Percentiles rank a stretch among this genome's conserved stretches.
Conservation (phyloP, 2,888 invertebrate species). For the Trisateles emortualis region DNA sequence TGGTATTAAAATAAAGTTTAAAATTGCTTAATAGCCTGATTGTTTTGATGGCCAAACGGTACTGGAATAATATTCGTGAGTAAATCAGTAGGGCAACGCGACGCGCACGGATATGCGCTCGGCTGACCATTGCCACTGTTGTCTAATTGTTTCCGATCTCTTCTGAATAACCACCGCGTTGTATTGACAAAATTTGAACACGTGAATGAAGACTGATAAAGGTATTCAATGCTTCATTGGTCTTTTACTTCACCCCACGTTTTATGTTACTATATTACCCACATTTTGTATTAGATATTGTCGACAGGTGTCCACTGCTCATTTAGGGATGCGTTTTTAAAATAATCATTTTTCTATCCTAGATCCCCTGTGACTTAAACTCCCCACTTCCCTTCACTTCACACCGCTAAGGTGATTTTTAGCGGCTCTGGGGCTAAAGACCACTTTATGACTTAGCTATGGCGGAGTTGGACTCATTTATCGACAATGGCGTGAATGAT, state of each 20-base stretch:
- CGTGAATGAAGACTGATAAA: conserved; percentile 71
- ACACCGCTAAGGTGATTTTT: too few species aligned
- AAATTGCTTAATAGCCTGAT: conserved; percentile 31
- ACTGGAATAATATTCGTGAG: conserved; percentile 66
- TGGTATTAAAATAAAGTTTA: conserved; percentile 26
- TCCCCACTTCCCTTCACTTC: too few species aligned
- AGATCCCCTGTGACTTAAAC: too few species aligned
- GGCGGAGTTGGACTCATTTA: too few species aligned
- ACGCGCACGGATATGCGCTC: conserved; percentile 81
- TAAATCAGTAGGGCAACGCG: conserved; percentile 75
- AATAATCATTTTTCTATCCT: too few species aligned
- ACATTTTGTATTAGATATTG: too few species aligned
- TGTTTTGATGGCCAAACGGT: conserved; percentile 48
- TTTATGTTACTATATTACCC: conserved; percentile 31
- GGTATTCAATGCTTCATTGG: conserved; percentile 61
- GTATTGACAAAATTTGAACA: conserved; percentile 81
- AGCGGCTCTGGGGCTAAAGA: too few species aligned
- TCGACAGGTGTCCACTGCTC: too few species aligned
- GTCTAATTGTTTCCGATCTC: conserved; percentile 86
- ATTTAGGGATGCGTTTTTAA: too few species aligned
- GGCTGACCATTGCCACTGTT: conserved; percentile 82
- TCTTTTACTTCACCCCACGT: conserved; percentile 43
- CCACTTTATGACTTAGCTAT: too few species aligned
- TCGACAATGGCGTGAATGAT: too few species aligned
- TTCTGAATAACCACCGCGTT: conserved; percentile 76